Percentiles rank a stretch among this genome's conserved stretches.
Conservation (phyloP, 2,113 vertebrate species). For the Heteronetta atricapilla region DNA sequence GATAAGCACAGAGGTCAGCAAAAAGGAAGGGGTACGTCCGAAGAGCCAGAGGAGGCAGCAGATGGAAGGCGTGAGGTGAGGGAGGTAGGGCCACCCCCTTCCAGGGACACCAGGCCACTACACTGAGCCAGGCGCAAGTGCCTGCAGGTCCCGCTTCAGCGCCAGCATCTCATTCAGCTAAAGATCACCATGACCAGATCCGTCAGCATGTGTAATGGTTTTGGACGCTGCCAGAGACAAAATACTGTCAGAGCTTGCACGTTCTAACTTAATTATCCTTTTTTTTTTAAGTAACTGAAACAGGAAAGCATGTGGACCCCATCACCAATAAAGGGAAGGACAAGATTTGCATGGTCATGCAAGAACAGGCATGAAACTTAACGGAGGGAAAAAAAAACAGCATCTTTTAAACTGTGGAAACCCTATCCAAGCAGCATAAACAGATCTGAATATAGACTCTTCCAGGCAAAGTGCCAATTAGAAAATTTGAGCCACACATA, state of each 20-base stretch:
- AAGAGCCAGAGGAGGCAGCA: not conserved
- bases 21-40: not conserved
- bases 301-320: not conserved
- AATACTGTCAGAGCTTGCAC: not conserved
- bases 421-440: slow-evolving; percentile 48
- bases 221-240: not conserved
- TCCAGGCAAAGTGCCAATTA: slow-evolving; percentile 53
- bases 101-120: not conserved
- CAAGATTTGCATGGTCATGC: not conserved
- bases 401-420: slow-evolving; percentile 57
- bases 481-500: slow-evolving; percentile 48
- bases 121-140: not conserved
- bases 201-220: not conserved
- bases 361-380: slow-evolving; percentile 4
- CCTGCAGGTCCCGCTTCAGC: not conserved
- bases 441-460: slow-evolving; percentile 40
- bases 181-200: not conserved
- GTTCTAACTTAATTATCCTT: not conserved
- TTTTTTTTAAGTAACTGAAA: not conserved
- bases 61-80: not conserved
- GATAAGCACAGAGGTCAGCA: not conserved
- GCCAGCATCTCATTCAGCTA: not conserved
- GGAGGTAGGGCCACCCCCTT: not conserved
- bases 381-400: not conserved
- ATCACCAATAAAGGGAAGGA: slow-evolving; percentile 10